Evolutionary conservation across 2,888 invertebrate species (phyloP).

Genomic region (Furcula furcula): DNA sequence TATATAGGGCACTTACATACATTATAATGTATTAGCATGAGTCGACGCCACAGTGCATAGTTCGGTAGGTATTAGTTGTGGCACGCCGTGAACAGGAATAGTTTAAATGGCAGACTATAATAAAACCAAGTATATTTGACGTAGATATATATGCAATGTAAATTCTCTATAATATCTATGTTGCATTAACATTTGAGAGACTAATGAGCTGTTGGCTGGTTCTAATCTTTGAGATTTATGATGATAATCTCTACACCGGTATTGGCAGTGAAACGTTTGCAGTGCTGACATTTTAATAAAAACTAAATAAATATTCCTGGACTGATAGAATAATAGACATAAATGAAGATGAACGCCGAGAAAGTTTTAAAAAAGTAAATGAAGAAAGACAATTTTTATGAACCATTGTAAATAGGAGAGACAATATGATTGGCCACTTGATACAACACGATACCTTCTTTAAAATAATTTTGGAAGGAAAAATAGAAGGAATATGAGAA

Average conservation of each 20-base stretch:
- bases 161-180: background rate
- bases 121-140: conserved; percentile 35
- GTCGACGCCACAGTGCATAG: conserved; percentile 20
- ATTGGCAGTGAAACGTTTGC: background rate
- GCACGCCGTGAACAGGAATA: conserved; percentile 40
- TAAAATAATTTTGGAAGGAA: too few relatives aligned
- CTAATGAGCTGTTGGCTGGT: background rate
- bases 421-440: too few relatives aligned
- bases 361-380: too few relatives aligned
- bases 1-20: too few relatives aligned
- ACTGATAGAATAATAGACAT: too few relatives aligned
- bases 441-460: too few relatives aligned
- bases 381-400: too few relatives aligned
- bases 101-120: conserved; percentile 51
- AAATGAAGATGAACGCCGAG: too few relatives aligned
- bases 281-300: background rate
- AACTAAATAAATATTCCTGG: too few relatives aligned
- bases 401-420: too few relatives aligned
- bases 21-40: conserved; percentile 23
- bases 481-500: too few relatives aligned
- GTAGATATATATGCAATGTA: conserved; percentile 1
- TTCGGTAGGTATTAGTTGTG: conserved; percentile 36
- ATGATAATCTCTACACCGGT: background rate
- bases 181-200: conserved; percentile 1
- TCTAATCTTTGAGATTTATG: background rate